Evolutionary conservation across 1,140 invertebrate genomes (phyloP), one percentile per base, ranked within the genome.

Genomic region (Drosophila trapezifrons): DNA sequence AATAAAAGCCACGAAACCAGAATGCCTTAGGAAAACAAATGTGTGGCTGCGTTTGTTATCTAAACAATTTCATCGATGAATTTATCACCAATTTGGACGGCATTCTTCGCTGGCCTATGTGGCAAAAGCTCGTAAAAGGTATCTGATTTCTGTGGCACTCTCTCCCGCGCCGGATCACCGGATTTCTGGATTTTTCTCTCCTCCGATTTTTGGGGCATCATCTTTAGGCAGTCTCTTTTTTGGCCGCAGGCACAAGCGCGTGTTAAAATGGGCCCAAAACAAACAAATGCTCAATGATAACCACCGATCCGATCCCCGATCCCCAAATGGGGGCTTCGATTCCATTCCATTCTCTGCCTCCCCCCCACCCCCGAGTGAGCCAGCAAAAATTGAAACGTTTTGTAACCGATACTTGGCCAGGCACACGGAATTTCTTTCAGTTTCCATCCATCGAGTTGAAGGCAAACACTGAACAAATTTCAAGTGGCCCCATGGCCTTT

Each of bases 381-480:
- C 82, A 86, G 83, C 79, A 80, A 77, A 84, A 78, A 85, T 87
- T 79, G 66, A 87, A 86, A 76, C 82, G 79, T 86, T 86, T 86
- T 86, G 82, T 86, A 86, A 86, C 70, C 56, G 83, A 86, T 84
- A 84, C 81, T 77, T 69, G 80, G 80, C 78, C 72, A 69, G 67
- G 42, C 75, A 65, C 12, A 40, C 9, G 65, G 60, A 67, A 65
- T 38, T 57, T 69, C 67, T 55, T 43, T 70, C 37, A 10, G 46
- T 46, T 69, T 52, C 47, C 27, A 22, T 25, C 51, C 45, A 47
- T 70, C 40, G 65, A 70, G 67, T 47, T 57, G 35, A 71, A 57
- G 40, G 49, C 49, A 71, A 71, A 71, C 67, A 71, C 49, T 46
- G 51, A 71, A 71, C 65, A 57, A 37, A 70, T 47, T 71, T 71